These are phyloP conservation scores for Pongo pygmaeus DNA, from an alignment of 2,113 vertebrate genomes.

Conservation along the genomic window DNA sequence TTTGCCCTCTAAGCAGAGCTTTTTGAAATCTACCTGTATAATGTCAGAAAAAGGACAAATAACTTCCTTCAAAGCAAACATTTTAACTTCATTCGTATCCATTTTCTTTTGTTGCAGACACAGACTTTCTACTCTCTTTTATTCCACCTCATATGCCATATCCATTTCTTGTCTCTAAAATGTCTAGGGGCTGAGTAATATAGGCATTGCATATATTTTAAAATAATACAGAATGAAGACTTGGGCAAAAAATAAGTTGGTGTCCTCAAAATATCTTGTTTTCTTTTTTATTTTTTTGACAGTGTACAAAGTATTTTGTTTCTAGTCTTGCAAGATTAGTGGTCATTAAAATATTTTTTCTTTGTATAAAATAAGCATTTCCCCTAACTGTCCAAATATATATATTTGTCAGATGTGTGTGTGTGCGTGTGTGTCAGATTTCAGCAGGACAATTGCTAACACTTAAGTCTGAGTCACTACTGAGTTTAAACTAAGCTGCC, in stretches of 20 bases:
- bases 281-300: conserved; percentile 35
- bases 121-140: conserved; percentile 16
- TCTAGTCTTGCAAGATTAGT: background rate
- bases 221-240: conserved; percentile 56
- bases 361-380: conserved; percentile 61
- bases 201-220: conserved; percentile 33
- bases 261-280: conserved; percentile 34
- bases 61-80: background rate
- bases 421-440: background rate
- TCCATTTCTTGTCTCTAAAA: conserved; percentile 33
- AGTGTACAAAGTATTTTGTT: conserved; percentile 32
- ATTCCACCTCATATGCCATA: background rate
- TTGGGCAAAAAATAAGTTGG: conserved; percentile 15
- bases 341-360: conserved; percentile 43
- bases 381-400: background rate
- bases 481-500: conserved; percentile 58
- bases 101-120: conserved; percentile 16
- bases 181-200: background rate
- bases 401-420: background rate
- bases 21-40: background rate
- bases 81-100: background rate
- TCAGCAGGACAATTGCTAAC: conserved; percentile 57
- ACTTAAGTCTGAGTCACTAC: conserved; percentile 49
- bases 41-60: background rate
- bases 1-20: background rate